phyloP scores from a whole-genome alignment of 1,140 invertebrate species.

The Coenobita brevimanus region DNA sequence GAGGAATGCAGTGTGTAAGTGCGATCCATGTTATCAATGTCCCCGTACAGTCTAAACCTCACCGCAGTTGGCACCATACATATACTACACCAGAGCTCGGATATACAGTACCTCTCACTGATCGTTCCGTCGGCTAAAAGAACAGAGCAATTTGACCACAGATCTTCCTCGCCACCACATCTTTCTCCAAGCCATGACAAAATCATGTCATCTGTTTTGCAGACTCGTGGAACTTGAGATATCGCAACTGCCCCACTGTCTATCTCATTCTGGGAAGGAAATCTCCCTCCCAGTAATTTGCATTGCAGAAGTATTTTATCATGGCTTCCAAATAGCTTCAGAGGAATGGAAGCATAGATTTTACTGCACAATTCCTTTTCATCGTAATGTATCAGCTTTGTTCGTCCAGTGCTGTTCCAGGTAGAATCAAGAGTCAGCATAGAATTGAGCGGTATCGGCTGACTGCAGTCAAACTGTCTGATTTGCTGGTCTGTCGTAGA shows the following conservation, averaged over 20 bases:
- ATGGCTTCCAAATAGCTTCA: not conserved
- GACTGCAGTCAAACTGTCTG: not conserved
- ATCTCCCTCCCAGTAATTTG: conserved; percentile 12
- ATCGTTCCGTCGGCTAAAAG: not conserved
- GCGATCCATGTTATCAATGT: not conserved
- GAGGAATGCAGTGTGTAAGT: not conserved
- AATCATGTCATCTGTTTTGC: not conserved
- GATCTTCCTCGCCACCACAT: not conserved
- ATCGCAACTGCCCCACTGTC: not conserved
- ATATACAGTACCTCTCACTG: conserved; percentile 3
- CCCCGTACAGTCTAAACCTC: not conserved
- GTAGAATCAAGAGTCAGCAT: not conserved
- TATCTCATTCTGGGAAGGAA: not conserved
- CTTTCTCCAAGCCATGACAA: not conserved
- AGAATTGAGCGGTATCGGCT: not conserved
- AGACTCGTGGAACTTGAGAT: not conserved
- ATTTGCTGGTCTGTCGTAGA: not conserved
- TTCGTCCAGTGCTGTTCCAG: not conserved
- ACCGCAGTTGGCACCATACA: not conserved
- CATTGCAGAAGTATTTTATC: not conserved
- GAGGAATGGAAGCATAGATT: not conserved
- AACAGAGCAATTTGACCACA: conserved; percentile 15
- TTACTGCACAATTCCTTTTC: not conserved
- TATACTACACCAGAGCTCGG: conserved; percentile 1
- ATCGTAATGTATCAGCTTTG: not conserved